Conservation (phyloP, 1,140 invertebrate genomes). For the Tetramorium simillimum region DNA sequence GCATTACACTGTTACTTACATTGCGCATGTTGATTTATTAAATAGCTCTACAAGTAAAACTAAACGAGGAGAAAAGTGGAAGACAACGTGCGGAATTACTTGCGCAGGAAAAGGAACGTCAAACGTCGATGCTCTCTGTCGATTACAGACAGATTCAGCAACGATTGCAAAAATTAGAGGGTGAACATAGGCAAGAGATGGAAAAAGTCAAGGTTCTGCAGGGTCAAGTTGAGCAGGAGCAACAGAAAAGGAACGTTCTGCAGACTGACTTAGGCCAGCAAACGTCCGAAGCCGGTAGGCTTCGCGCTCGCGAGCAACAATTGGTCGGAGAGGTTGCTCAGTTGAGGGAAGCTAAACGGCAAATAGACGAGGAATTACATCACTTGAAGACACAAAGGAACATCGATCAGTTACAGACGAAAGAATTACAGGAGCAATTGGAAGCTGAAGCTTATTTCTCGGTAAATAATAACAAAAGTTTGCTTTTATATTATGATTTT, state of each 20-base stretch:
- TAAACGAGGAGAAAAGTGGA: slow-evolving; percentile 95
- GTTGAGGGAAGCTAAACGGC: slow-evolving; percentile 89
- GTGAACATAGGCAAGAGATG: slow-evolving; percentile 94
- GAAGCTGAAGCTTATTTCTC: slow-evolving; percentile 97
- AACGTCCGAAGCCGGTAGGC: slow-evolving; percentile 89
- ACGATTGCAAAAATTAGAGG: slow-evolving; percentile 95
- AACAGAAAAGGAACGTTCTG: slow-evolving; percentile 90
- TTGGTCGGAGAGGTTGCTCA: slow-evolving; percentile 90
- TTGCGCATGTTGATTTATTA: slow-evolving; percentile 30
- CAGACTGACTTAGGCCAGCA: slow-evolving; percentile 91
- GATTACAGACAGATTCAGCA: slow-evolving; percentile 97
- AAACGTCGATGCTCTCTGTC: slow-evolving; percentile 97
- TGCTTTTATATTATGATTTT: background rate
- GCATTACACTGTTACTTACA: background rate
- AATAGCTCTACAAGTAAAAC: slow-evolving; percentile 94
- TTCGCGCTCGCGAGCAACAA: slow-evolving; percentile 92
- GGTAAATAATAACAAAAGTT: slow-evolving; percentile 78
- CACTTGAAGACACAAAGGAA: slow-evolving; percentile 91
- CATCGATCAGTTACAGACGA: slow-evolving; percentile 93
- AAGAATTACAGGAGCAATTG: slow-evolving; percentile 96
- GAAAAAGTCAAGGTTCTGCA: slow-evolving; percentile 94
- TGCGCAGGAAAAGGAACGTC: slow-evolving; percentile 96
- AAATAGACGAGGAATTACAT: slow-evolving; percentile 92
- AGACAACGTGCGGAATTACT: slow-evolving; percentile 93
- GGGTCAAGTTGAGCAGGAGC: slow-evolving; percentile 95